These are phyloP conservation scores for Melanostigma gelatinosum DNA, from an alignment of 2,113 vertebrate genomes.

Conservation along the genomic window DNA sequence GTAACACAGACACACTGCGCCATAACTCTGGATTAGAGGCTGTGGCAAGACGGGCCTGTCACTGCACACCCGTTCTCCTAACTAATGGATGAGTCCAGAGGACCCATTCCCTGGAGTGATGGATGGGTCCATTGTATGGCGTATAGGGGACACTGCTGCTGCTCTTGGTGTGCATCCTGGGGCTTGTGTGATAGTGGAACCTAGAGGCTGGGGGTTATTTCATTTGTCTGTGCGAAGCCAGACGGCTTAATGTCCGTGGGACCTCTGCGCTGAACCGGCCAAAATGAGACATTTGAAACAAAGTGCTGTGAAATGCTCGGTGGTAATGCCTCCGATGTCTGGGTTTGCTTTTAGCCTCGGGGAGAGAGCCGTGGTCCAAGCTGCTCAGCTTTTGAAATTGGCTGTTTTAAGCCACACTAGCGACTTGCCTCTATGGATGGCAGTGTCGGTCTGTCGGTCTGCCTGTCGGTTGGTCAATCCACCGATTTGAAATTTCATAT, in stretches of 20 bases:
- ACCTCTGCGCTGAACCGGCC: conserved; percentile 69
- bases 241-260: conserved; percentile 75
- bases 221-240: conserved; percentile 77
- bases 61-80: conserved; percentile 70
- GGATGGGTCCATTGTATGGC: conserved; percentile 65
- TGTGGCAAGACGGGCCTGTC: conserved; percentile 72
- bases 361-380: conserved; percentile 42
- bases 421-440: conserved; percentile 4
- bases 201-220: conserved; percentile 72
- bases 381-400: conserved; percentile 31
- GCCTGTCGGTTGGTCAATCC: background rate
- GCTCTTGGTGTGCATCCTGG: conserved; percentile 52
- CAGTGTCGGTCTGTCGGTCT: background rate
- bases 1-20: conserved; percentile 70
- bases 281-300: conserved; percentile 77
- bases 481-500: background rate
- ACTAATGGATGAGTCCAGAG: conserved; percentile 78
- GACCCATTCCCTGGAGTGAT: conserved; percentile 73
- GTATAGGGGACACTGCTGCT: conserved; percentile 55
- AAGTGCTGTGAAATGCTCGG: conserved; percentile 74
- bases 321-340: conserved; percentile 71
- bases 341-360: conserved; percentile 65
- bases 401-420: conserved; percentile 22
- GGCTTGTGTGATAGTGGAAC: conserved; percentile 59
- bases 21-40: conserved; percentile 79